Conservation (phyloP, 2,113 vertebrate genomes). For the Dolichallabes microphthalmus region DNA sequence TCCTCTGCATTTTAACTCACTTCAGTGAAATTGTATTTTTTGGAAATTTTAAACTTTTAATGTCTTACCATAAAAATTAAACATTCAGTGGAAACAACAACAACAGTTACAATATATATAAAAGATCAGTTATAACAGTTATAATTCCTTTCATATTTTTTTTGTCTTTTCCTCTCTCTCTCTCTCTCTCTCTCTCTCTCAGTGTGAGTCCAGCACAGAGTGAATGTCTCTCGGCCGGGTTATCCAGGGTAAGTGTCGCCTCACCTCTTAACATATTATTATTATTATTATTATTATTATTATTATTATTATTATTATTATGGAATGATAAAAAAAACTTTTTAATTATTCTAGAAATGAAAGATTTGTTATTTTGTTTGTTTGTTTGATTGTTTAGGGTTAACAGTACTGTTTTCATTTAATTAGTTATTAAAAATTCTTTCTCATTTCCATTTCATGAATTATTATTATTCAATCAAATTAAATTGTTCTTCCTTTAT, state of each 20-base stretch:
- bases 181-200: conserved; percentile 31
- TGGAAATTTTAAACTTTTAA: too few species aligned
- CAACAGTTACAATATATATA: too few species aligned
- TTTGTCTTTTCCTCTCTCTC: not conserved
- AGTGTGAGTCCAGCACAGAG: conserved; percentile 52
- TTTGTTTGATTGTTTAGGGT: not conserved
- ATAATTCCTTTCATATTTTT: too few species aligned
- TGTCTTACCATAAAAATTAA: not conserved
- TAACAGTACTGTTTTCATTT: not conserved
- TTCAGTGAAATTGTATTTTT: not conserved
- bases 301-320: too few species aligned
- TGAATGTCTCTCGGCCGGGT: conserved; percentile 77
- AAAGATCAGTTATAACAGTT: not conserved
- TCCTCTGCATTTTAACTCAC: not conserved
- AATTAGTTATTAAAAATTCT: not conserved
- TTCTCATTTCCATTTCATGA: not conserved
- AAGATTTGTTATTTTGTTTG: not conserved
- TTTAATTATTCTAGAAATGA: not conserved
- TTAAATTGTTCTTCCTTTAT: not conserved
- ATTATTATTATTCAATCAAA: not conserved
- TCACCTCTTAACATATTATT: not conserved
- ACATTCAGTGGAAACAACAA: not conserved
- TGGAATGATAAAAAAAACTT: too few species aligned
- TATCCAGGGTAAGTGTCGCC: conserved; percentile 76
- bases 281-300: too few species aligned